Conservation (phyloP, 2,888 invertebrate species). For the Biston stratarius region DNA sequence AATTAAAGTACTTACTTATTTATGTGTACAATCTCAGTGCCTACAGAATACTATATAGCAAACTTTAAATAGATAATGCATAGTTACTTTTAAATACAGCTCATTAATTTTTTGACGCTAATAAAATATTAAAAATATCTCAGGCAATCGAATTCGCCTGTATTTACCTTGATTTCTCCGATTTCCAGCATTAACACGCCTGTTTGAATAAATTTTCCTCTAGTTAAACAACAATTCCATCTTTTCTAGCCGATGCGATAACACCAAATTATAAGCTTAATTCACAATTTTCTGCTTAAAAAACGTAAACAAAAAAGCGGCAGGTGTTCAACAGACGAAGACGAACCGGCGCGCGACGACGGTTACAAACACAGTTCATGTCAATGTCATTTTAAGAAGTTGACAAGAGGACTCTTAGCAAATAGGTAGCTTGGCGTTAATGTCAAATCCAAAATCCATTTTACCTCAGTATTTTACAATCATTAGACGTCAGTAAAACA, state of each 20-base stretch:
- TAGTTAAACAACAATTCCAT: conserved; percentile 17
- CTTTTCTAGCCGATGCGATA: conserved; percentile 23
- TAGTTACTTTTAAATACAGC: not conserved
- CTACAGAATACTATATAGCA: no score
- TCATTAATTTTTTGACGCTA: conserved; percentile 26
- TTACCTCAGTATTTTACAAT: no score
- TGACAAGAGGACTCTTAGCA: no score
- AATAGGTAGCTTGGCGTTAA: no score
- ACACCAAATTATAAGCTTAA: conserved; percentile 54
- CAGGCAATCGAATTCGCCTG: not conserved
- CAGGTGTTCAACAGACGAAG: conserved; percentile 63
- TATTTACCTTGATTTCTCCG: conserved; percentile 38
- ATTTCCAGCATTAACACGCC: conserved; percentile 27
- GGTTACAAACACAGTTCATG: conserved; percentile 53
- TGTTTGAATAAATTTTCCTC: not conserved
- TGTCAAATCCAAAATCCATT: no score
- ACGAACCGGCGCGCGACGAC: conserved; percentile 43
- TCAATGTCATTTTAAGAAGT: not conserved
- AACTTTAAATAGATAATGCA: not conserved
- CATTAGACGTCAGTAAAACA: no score
- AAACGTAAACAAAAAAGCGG: conserved; percentile 69
- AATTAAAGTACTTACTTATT: no score
- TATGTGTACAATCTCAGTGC: no score
- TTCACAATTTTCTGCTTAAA: conserved; percentile 64
- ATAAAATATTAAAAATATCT: no score